phyloP scores from a whole-genome alignment of 2,113 vertebrate species.

The Pachypanchax playfairii region DNA sequence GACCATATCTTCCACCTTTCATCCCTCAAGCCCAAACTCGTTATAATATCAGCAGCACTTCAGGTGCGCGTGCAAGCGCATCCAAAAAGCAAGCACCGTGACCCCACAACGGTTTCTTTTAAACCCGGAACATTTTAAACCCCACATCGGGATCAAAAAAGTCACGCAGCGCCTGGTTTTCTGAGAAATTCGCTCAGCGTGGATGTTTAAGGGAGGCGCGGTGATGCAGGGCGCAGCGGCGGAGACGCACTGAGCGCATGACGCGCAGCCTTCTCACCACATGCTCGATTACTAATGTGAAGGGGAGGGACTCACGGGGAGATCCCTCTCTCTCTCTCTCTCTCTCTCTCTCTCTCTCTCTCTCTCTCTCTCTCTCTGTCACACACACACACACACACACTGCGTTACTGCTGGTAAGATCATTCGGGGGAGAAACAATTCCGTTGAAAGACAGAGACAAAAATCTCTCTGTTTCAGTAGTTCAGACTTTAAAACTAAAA shows the following conservation, averaged over 20 bases:
- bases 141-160: slow-evolving; percentile 70
- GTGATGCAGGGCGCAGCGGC: neutral
- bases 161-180: slow-evolving; percentile 10
- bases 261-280: slow-evolving; percentile 53
- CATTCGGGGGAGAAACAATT: too few relatives aligned
- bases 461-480: too few relatives aligned
- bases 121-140: slow-evolving; percentile 8
- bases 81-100: slow-evolving; percentile 46
- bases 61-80: slow-evolving; percentile 38
- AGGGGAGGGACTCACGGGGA: slow-evolving; percentile 68
- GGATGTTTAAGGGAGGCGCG: neutral
- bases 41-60: slow-evolving; percentile 19
- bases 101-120: slow-evolving; percentile 41
- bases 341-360: slow-evolving; percentile 33
- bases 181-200: too few relatives aligned
- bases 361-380: slow-evolving; percentile 10
- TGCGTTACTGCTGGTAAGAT: too few relatives aligned
- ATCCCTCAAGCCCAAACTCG: neutral
- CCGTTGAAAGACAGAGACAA: too few relatives aligned
- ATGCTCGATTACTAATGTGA: slow-evolving; percentile 38
- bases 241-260: slow-evolving; percentile 24
- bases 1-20: slow-evolving; percentile 88
- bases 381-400: neutral
- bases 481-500: too few relatives aligned
- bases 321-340: slow-evolving; percentile 51